Conservation (phyloP, 2,797 vertebrate species). For the Rhodeus uyekii region DNA sequence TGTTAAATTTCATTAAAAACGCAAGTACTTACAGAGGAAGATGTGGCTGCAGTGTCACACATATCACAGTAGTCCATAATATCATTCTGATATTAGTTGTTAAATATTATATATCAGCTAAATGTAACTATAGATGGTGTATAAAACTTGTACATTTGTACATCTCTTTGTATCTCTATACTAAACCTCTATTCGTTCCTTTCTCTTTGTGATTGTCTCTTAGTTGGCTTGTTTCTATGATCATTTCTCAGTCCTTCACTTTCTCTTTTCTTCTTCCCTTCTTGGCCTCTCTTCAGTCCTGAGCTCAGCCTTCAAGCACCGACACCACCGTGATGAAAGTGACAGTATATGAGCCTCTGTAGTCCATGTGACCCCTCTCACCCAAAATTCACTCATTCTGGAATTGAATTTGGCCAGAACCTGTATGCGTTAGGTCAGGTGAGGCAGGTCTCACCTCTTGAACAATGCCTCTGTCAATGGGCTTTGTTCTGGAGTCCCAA, state of each 20-base stretch:
- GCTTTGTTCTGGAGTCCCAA: slow-evolving; percentile 74
- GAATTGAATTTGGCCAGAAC: slow-evolving; percentile 55
- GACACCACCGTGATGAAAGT: slow-evolving; percentile 14
- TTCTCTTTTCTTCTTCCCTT: not conserved
- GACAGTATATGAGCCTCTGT: slow-evolving; percentile 25
- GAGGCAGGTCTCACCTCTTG: slow-evolving; percentile 42
- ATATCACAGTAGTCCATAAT: slow-evolving; percentile 22
- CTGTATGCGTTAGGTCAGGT: slow-evolving; percentile 46
- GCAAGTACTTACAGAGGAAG: slow-evolving; percentile 47
- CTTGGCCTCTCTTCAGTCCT: slow-evolving; percentile 4
- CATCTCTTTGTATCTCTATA: slow-evolving; percentile 9
- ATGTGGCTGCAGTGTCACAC: slow-evolving; percentile 31
- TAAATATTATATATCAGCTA: slow-evolving; percentile 32
- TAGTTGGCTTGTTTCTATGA: slow-evolving; percentile 4
- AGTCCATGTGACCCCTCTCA: not conserved
- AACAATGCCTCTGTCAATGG: slow-evolving; percentile 76
- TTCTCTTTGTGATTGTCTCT: not conserved
- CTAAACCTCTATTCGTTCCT: not conserved
- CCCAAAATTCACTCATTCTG: slow-evolving; percentile 36
- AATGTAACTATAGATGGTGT: not conserved
- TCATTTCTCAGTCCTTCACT: slow-evolving; percentile 28
- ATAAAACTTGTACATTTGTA: not conserved
- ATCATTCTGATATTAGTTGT: slow-evolving; percentile 17
- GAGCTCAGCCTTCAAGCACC: not conserved
- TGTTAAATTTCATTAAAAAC: no score